Conservation (phyloP, 2,888 invertebrate species). For the Keiferia lycopersicella region DNA sequence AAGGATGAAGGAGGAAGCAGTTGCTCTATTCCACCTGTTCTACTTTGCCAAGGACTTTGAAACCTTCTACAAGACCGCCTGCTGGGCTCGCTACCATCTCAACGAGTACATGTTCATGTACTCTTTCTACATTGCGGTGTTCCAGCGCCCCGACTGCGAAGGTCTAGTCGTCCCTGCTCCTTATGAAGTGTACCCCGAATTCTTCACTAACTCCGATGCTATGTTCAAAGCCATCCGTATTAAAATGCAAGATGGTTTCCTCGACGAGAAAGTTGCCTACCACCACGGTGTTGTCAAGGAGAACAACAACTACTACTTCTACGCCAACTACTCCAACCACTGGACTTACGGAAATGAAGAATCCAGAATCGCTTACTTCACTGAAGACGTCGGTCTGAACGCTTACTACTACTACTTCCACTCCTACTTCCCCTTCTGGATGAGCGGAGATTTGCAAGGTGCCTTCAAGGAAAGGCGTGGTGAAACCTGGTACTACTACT, state of each 20-base stretch:
- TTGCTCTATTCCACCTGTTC: slow-evolving; percentile 79
- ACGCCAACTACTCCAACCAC: slow-evolving; percentile 44
- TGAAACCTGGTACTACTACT: slow-evolving; percentile 83
- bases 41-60: slow-evolving; percentile 82
- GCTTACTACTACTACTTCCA: slow-evolving; percentile 85
- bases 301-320: slow-evolving; percentile 64
- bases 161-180: slow-evolving; percentile 83
- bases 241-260: slow-evolving; percentile 62
- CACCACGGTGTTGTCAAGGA: slow-evolving; percentile 65
- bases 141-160: slow-evolving; percentile 81
- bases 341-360: slow-evolving; percentile 78
- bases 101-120: slow-evolving; percentile 85
- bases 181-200: slow-evolving; percentile 85
- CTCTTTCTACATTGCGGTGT: slow-evolving; percentile 79
- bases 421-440: slow-evolving; percentile 83
- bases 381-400: slow-evolving; percentile 86
- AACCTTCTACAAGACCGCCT: slow-evolving; percentile 81
- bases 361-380: slow-evolving; percentile 84
- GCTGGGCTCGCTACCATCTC: slow-evolving; percentile 78
- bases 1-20: slow-evolving; percentile 69
- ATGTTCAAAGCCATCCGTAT: slow-evolving; percentile 66
- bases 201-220: slow-evolving; percentile 82
- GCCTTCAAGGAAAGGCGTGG: slow-evolving; percentile 81
- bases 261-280: slow-evolving; percentile 52
- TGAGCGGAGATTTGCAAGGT: slow-evolving; percentile 75